phyloP scores from a whole-genome alignment of 2,797 vertebrate species.

The Peromyscus eremicus region DNA sequence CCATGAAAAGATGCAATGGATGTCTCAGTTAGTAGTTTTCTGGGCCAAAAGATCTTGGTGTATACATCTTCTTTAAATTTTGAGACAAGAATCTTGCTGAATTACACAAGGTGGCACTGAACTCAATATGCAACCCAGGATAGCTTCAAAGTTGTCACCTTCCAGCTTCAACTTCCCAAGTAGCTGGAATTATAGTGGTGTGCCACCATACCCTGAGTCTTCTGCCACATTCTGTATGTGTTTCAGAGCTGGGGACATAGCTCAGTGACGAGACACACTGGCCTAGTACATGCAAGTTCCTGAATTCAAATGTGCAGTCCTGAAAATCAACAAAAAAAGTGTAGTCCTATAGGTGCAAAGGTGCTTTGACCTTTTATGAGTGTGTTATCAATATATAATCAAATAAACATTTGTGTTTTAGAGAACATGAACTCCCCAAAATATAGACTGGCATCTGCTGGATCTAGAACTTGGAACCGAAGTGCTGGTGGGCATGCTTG shows the following conservation, averaged over 20 bases:
- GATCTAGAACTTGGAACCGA: slow-evolving; percentile 6
- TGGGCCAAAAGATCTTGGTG: neutral
- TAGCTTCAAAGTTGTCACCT: neutral
- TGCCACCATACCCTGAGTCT: neutral
- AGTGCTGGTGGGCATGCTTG: neutral
- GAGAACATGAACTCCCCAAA: neutral
- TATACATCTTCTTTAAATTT: neutral
- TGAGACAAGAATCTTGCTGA: neutral
- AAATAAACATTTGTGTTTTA: slow-evolving; percentile 22
- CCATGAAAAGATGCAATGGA: neutral
- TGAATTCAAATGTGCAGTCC: neutral
- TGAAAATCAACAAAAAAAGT: neutral
- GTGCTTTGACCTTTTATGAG: neutral
- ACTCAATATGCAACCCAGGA: neutral
- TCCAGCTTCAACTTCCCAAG: neutral
- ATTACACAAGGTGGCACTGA: neutral
- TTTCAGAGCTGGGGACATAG: neutral
- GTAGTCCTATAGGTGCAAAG: neutral
- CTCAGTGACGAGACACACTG: neutral
- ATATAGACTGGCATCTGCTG: neutral
- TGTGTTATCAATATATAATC: neutral
- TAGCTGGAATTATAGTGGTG: neutral
- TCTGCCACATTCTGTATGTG: neutral
- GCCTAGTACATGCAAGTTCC: neutral
- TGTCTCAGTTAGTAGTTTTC: neutral